These are phyloP conservation scores for Choristoneura rosaceana DNA, from an alignment of 2,888 invertebrate species.

Conservation along the genomic window DNA sequence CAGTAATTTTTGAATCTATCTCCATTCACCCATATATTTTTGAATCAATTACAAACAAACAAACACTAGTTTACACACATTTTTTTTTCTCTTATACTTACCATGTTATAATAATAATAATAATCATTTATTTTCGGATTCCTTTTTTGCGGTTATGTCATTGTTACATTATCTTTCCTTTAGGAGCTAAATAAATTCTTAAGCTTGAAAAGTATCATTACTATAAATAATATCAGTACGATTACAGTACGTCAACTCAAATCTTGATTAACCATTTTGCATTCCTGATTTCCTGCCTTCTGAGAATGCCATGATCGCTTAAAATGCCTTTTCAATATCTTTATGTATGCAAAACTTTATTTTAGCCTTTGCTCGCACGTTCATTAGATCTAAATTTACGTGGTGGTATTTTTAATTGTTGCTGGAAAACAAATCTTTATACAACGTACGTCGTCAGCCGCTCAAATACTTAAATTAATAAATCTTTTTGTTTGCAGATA, in stretches of 20 bases:
- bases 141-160: no score
- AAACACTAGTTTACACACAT: no score
- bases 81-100: no score
- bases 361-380: background rate
- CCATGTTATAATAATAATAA: no score
- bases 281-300: background rate
- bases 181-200: no score
- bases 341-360: background rate
- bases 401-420: background rate
- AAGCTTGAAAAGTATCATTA: background rate
- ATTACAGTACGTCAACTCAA: background rate
- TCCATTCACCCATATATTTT: no score
- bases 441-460: background rate
- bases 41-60: no score
- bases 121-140: no score
- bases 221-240: background rate
- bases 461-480: constrained; percentile 4
- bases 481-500: constrained; percentile 1
- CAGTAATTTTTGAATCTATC: no score
- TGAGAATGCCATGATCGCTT: background rate
- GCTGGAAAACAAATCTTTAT: background rate
- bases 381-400: background rate
- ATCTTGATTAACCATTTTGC: background rate
- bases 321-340: background rate
- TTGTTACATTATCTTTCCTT: no score